Conservation (phyloP, 2,888 invertebrate species). For the Antheraea yamamai region DNA sequence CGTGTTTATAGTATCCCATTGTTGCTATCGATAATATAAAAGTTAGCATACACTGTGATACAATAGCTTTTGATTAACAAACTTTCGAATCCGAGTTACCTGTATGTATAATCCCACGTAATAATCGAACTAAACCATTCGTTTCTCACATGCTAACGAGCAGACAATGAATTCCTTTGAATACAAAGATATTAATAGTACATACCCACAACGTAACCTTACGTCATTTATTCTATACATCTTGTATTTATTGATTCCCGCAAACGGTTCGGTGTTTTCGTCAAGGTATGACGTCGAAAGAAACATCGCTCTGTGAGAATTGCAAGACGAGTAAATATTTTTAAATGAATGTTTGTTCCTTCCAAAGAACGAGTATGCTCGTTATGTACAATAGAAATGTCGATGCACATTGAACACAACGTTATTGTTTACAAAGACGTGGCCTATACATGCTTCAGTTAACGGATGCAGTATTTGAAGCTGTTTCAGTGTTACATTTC, state of each 20-base stretch:
- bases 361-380: constrained; percentile 51
- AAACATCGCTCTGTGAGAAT: constrained; percentile 41
- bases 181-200: constrained; percentile 13
- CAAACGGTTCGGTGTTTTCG: constrained; percentile 15
- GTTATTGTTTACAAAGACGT: constrained; percentile 67
- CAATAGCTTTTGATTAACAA: constrained; percentile 6
- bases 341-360: constrained; percentile 66
- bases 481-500: neutral
- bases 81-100: constrained; percentile 2
- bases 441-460: constrained; percentile 48
- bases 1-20: neutral
- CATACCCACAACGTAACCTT: neutral
- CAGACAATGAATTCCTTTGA: constrained; percentile 23
- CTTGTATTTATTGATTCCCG: neutral
- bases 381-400: constrained; percentile 68
- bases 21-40: neutral
- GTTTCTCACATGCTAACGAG: constrained; percentile 22
- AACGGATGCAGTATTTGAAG: constrained; percentile 26
- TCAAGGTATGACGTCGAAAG: constrained; percentile 14
- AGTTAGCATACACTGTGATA: neutral
- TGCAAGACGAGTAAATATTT: constrained; percentile 60
- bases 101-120: constrained; percentile 7
- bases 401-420: constrained; percentile 64
- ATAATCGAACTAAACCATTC: neutral
- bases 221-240: constrained; percentile 8